These are phyloP conservation scores for Corynorhinus townsendii DNA, from an alignment of 2,113 vertebrate species.

Conservation along the genomic window DNA sequence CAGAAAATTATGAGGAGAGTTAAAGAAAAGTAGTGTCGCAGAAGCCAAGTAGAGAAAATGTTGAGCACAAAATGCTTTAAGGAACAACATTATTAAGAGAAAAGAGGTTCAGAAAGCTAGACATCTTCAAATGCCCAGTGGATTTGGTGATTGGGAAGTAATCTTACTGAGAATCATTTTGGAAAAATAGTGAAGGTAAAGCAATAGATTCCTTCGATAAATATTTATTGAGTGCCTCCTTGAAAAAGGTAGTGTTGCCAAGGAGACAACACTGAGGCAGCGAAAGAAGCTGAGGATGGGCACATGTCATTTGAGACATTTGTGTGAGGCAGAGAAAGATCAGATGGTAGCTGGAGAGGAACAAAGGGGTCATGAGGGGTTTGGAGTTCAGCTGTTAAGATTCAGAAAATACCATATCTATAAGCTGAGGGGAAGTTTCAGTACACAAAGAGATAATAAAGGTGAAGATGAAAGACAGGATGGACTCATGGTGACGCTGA, in stretches of 20 bases:
- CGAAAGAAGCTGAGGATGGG: not conserved
- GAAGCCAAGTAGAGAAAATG: not conserved
- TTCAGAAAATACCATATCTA: not conserved
- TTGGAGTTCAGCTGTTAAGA: not conserved
- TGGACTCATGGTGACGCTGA: not conserved
- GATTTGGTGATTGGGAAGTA: not conserved
- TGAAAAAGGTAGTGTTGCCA: not conserved
- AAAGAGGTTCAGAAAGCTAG: not conserved
- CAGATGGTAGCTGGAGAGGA: not conserved
- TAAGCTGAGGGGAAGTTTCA: not conserved
- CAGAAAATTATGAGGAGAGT: not conserved
- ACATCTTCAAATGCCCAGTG: not conserved
- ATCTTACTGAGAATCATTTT: not conserved
- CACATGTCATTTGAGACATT: not conserved
- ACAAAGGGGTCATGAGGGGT: not conserved
- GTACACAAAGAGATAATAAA: not conserved
- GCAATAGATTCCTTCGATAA: not conserved
- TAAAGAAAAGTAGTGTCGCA: not conserved
- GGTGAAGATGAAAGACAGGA: not conserved
- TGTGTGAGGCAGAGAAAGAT: not conserved
- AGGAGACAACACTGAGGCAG: not conserved
- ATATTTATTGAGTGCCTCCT: not conserved
- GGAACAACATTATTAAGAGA: not conserved
- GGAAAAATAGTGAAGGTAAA: not conserved
- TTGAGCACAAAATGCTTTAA: not conserved